These are phyloP conservation scores for Strongylocentrotus purpuratus DNA, from an alignment of 35 echinoderm and acorn worm genomes.

Conservation along the genomic window DNA sequence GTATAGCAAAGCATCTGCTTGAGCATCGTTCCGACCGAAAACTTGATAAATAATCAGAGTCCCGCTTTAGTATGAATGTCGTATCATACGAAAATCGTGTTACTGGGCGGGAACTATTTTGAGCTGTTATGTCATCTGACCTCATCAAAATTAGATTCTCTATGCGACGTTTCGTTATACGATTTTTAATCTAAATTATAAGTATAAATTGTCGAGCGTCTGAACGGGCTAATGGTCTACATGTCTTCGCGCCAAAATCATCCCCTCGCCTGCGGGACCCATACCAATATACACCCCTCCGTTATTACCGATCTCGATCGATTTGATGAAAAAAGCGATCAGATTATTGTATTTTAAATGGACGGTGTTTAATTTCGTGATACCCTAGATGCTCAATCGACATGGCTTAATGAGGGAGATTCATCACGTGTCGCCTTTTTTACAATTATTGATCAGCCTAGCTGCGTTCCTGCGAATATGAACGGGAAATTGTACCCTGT, in stretches of 20 bases:
- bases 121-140: too few relatives aligned
- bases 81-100: too few relatives aligned
- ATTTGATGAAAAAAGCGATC: neutral
- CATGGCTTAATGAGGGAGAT: neutral
- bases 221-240: neutral
- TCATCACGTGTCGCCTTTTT: neutral
- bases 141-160: too few relatives aligned
- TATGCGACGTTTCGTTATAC: too few relatives aligned
- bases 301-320: neutral
- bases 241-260: neutral
- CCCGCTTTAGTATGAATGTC: too few relatives aligned
- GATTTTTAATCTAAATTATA: too few relatives aligned
- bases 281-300: neutral
- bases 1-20: too few relatives aligned
- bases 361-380: neutral
- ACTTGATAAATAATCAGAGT: too few relatives aligned
- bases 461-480: neutral
- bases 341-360: conserved; percentile 13
- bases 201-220: too few relatives aligned
- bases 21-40: too few relatives aligned
- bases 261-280: neutral
- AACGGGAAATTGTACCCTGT: neutral
- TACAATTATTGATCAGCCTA: neutral
- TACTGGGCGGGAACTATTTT: too few relatives aligned
- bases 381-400: neutral